phyloP scores from a whole-genome alignment of 2,888 invertebrate species.

The Muschampia plurimacula region DNA sequence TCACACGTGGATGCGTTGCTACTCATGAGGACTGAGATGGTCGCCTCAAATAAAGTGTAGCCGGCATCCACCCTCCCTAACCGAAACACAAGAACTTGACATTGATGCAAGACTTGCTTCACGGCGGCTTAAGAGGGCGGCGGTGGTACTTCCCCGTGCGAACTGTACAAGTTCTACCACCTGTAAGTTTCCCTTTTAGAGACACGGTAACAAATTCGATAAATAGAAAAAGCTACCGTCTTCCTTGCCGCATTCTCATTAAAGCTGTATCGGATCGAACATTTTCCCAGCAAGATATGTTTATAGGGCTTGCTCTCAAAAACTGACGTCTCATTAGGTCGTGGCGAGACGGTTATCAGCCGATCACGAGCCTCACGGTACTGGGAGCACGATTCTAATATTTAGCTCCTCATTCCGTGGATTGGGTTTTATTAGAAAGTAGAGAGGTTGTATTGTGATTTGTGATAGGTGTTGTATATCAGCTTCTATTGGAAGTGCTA shows the following conservation, averaged over 20 bases:
- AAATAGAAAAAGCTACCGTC: background rate
- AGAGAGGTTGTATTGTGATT: conserved; percentile 17
- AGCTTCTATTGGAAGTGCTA: conserved; percentile 15
- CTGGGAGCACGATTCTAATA: conserved; percentile 38
- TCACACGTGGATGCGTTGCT: too few relatives aligned
- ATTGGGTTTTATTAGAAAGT: conserved; percentile 35
- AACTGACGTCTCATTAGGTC: conserved; percentile 45
- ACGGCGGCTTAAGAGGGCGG: too few relatives aligned
- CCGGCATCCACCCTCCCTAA: too few relatives aligned
- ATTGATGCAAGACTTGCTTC: too few relatives aligned
- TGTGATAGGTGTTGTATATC: conserved; percentile 20
- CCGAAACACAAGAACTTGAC: too few relatives aligned
- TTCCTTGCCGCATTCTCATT: background rate
- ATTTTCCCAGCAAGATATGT: conserved; percentile 14
- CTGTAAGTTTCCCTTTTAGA: too few relatives aligned
- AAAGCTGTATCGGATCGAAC: background rate
- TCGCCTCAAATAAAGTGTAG: too few relatives aligned
- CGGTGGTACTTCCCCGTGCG: too few relatives aligned
- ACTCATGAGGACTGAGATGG: too few relatives aligned
- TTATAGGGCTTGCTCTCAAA: conserved; percentile 30
- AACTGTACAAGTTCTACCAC: too few relatives aligned
- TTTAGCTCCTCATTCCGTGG: conserved; percentile 36
- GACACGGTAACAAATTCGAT: background rate
- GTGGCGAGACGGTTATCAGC: conserved; percentile 45
- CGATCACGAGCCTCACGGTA: conserved; percentile 44